A percentile compares a stretch with the other conserved stretches of the same genome.
Conservation (phyloP, 2,888 invertebrate species). For the Parnassius mnemosyne region DNA sequence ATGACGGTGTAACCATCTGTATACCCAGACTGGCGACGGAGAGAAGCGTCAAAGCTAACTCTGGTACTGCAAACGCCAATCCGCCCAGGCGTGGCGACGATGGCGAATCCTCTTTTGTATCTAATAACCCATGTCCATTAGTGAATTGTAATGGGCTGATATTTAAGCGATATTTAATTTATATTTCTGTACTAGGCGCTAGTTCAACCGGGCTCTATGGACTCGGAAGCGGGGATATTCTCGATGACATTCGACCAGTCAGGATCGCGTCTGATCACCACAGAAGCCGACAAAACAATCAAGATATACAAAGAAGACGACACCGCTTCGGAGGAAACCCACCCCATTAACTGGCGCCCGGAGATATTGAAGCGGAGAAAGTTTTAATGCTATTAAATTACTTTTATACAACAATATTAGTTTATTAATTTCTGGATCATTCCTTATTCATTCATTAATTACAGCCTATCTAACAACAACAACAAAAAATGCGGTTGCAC, state of each 20-base stretch:
- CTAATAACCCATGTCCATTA: too few species aligned
- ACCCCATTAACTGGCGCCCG: constrained; percentile 98
- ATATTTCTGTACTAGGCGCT: constrained; percentile 82
- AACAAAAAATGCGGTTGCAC: too few species aligned
- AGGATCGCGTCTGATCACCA: constrained; percentile 96
- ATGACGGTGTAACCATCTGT: too few species aligned
- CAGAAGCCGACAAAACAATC: constrained; percentile 99
- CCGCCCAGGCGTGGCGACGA: too few species aligned
- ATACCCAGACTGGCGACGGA: too few species aligned
- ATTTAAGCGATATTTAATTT: background rate
- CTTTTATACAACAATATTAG: constrained; percentile 20
- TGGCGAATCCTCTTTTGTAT: too few species aligned
- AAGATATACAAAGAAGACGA: constrained; percentile 99
- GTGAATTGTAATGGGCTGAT: background rate
- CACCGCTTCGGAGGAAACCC: constrained; percentile 95
- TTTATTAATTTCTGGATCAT: background rate
- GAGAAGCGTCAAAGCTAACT: too few species aligned
- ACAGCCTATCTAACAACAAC: too few species aligned
- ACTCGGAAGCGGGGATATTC: constrained; percentile 99
- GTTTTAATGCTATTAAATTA: constrained; percentile 79
- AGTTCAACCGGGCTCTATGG: constrained; percentile 99
- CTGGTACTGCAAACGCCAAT: too few species aligned
- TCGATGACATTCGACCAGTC: constrained; percentile 97
- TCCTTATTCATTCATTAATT: too few species aligned
- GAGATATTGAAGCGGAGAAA: constrained; percentile 96